These are phyloP conservation scores for Myotis pilosus DNA, from an alignment of 2,797 vertebrate species.

Conservation along the genomic window DNA sequence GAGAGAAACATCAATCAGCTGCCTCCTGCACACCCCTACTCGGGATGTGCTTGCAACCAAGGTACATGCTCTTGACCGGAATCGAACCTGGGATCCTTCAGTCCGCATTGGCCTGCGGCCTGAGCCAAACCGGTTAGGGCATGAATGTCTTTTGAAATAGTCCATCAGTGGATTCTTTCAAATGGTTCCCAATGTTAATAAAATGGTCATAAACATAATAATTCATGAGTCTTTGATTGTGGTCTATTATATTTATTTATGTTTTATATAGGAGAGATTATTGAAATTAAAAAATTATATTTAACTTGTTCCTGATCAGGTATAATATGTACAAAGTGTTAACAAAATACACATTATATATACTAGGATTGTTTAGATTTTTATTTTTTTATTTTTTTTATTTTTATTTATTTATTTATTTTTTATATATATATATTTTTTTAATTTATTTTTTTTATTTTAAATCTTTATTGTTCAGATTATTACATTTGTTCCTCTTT, in stretches of 20 bases:
- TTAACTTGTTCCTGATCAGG: background rate
- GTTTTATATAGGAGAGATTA: background rate
- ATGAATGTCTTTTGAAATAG: conserved; percentile 44
- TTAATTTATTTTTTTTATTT: too few species aligned
- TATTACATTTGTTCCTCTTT: too few species aligned
- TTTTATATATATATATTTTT: too few species aligned
- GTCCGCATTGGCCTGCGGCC: too few species aligned
- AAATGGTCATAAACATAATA: background rate
- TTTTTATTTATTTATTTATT: too few species aligned
- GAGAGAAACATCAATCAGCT: too few species aligned
- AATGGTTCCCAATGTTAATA: background rate
- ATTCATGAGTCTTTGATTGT: background rate
- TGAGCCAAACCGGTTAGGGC: conserved; percentile 47
- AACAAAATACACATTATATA: background rate
- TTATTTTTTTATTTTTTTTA: too few species aligned
- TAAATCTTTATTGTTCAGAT: too few species aligned
- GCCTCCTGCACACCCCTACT: too few species aligned
- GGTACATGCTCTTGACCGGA: too few species aligned
- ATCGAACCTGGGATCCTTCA: too few species aligned
- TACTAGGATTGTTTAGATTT: background rate
- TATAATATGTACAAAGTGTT: background rate
- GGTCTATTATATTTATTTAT: background rate
- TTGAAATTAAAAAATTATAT: background rate
- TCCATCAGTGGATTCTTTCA: background rate
- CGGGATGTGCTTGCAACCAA: too few species aligned